Evolutionary conservation across 1,140 invertebrate species (phyloP), one percentile per base, ranked within the genome.

Genomic region (Saccostrea glomerata): DNA sequence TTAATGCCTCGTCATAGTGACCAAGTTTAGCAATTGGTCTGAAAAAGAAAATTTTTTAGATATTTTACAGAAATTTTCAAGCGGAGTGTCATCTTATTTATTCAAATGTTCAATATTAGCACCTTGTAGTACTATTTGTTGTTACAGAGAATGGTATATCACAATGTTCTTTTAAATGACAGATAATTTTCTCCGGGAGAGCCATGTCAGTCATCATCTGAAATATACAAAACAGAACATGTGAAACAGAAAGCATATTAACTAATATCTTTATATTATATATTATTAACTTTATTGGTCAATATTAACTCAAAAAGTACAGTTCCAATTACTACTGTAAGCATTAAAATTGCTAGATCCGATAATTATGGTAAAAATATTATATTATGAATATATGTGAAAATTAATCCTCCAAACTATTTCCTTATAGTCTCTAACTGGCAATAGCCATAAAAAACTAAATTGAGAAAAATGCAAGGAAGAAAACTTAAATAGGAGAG

Each of bases 131-230:
- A 36, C 70, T 30, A 36, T 77, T 77, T 30, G 70, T 30, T 25
- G 25, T 30, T 0, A 77, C 13, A 25, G 70, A 77, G 25, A 77
- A 77, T 3, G 70, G 23, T 36, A 77, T 77, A 36, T 77, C 70
- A 77, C 70, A 77, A 13, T 77, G 23, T 77, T 77, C 70, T 15
- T 36, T 36, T 15, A 77, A 77, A 17, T 77, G 70, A 30, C 70
- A 77, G 13, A 77, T 77, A 12, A 77, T 77, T 36, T 77, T 77
- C 9, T 77, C 70, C 13, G 70, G 70, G 11, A 77, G 30, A 15
- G 70, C 70, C 70, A 77, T 15, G 70, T 77, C 70, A 3, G 70
- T 77, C 70, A 77, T 30, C 12, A 77, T 77, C 70, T 77, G 15
- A 17, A 77, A 63, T 63, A 20, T 63, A n/a, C n/a, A 77, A 11